Conservation (phyloP, 92 coral and sea anemone genomes). For the Palythoa grandis region DNA sequence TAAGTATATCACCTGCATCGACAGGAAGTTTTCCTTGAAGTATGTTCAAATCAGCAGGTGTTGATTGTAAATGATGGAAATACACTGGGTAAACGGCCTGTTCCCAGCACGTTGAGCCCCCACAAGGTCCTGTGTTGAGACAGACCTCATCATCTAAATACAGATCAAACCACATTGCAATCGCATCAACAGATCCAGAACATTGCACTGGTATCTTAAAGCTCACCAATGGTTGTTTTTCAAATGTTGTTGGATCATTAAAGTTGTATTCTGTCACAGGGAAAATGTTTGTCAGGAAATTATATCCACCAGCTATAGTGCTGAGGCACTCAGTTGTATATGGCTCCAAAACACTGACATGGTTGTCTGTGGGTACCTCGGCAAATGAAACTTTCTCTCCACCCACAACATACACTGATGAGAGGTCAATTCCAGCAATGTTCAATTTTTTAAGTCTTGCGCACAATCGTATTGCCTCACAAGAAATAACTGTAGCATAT, state of each 20-base stretch:
- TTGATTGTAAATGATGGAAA: slow-evolving; percentile 32
- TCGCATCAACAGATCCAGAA: slow-evolving; percentile 82
- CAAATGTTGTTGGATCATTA: slow-evolving; percentile 69
- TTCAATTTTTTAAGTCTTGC: slow-evolving; percentile 4
- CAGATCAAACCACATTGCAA: slow-evolving; percentile 94
- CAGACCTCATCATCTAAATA: slow-evolving; percentile 72
- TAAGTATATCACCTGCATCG: slow-evolving; percentile 58
- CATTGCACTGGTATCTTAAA: slow-evolving; percentile 59
- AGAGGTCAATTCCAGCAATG: slow-evolving; percentile 62
- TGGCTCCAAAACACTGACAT: slow-evolving; percentile 70
- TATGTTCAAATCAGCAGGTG: neutral
- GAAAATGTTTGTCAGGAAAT: slow-evolving; percentile 66
- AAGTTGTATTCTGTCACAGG: slow-evolving; percentile 74
- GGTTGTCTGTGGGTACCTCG: slow-evolving; percentile 13
- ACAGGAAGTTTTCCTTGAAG: slow-evolving; percentile 38
- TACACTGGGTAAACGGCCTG: slow-evolving; percentile 93
- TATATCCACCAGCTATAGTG: slow-evolving; percentile 60
- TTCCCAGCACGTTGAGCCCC: slow-evolving; percentile 94
- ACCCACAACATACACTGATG: slow-evolving; percentile 68
- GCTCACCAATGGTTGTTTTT: slow-evolving; percentile 19
- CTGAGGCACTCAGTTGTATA: slow-evolving; percentile 88
- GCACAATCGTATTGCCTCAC: slow-evolving; percentile 63
- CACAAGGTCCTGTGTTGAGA: slow-evolving; percentile 85
- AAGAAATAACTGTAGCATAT: slow-evolving; percentile 80
- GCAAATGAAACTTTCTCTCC: slow-evolving; percentile 72